Percentiles rank a stretch among this genome's conserved stretches.
phyloP scores from a whole-genome alignment of 2,113 vertebrate genomes.

The Podocnemis expansa region DNA sequence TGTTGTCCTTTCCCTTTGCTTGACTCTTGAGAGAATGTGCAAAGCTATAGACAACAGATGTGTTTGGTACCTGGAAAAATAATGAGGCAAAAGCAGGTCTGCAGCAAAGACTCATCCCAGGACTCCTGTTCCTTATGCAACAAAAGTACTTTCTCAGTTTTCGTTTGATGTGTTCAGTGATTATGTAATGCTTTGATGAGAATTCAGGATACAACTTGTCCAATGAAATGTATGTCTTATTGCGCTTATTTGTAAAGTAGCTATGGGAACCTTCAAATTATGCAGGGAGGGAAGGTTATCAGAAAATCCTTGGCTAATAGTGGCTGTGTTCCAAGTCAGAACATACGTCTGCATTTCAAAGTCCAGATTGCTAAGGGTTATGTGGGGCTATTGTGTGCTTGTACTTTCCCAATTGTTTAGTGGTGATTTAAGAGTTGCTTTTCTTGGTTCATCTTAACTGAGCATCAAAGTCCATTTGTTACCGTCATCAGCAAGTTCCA shows the following conservation, averaged over 20 bases:
- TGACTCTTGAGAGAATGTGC: not conserved
- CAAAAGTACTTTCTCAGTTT: not conserved
- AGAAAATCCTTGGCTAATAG: not conserved
- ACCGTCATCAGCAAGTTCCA: not conserved
- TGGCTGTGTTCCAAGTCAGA: not conserved
- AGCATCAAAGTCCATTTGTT: not conserved
- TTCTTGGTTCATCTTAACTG: not conserved
- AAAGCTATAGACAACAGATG: not conserved
- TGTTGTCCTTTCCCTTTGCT: not conserved
- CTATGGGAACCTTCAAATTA: not conserved
- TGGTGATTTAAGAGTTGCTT: not conserved
- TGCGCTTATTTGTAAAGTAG: constrained; percentile 7
- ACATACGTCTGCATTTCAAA: not conserved
- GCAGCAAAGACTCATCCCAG: not conserved
- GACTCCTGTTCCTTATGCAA: not conserved
- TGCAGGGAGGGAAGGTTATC: not conserved
- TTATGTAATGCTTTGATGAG: not conserved
- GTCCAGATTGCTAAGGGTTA: not conserved
- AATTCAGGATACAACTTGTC: constrained; percentile 2
- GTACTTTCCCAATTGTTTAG: not conserved
- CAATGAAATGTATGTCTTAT: constrained; percentile 32
- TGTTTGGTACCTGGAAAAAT: not conserved
- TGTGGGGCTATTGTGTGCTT: not conserved
- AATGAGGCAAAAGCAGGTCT: not conserved
- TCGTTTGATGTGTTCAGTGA: not conserved